These are phyloP conservation scores for Zaprionus lineosus DNA, from an alignment of 2,888 invertebrate species.

Conservation along the genomic window DNA sequence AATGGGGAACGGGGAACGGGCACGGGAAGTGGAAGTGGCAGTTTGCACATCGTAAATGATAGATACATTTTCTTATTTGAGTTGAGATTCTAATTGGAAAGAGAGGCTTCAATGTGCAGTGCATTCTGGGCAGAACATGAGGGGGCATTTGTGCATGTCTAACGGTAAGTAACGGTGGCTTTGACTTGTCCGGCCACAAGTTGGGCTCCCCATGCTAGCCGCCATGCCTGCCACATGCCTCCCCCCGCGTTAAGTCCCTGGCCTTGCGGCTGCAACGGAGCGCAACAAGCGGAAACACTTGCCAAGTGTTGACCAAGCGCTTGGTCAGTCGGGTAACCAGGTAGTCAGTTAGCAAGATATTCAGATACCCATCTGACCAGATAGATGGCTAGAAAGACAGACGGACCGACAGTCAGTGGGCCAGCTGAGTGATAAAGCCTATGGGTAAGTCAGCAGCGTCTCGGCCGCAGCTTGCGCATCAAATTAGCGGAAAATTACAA, in stretches of 20 bases:
- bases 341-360: constrained; percentile 11
- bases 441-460: constrained; percentile 37
- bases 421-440: constrained; percentile 19
- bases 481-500: constrained; percentile 75
- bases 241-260: constrained; percentile 13
- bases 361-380: not conserved
- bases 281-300: constrained; percentile 63
- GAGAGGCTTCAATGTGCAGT: too few relatives aligned
- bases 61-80: not conserved
- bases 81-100: too few relatives aligned
- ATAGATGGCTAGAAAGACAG: not conserved
- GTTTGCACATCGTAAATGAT: not conserved
- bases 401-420: constrained; percentile 8
- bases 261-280: constrained; percentile 49
- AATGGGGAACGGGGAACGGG: too few relatives aligned
- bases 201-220: not conserved
- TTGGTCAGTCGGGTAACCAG: constrained; percentile 12
- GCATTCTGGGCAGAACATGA: not conserved
- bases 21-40: too few relatives aligned
- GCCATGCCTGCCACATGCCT: not conserved
- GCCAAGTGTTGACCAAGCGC: constrained; percentile 30
- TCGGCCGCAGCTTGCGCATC: constrained; percentile 47
- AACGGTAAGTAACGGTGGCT: constrained; percentile 41
- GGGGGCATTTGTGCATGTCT: constrained; percentile 6
- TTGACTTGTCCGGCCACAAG: constrained; percentile 19